A percentile compares a stretch with the other conserved stretches of the same genome.
phyloP scores from a whole-genome alignment of 30 jellyfish, hydroid and myxozoan genomes.

The Clytia hemisphaerica region DNA sequence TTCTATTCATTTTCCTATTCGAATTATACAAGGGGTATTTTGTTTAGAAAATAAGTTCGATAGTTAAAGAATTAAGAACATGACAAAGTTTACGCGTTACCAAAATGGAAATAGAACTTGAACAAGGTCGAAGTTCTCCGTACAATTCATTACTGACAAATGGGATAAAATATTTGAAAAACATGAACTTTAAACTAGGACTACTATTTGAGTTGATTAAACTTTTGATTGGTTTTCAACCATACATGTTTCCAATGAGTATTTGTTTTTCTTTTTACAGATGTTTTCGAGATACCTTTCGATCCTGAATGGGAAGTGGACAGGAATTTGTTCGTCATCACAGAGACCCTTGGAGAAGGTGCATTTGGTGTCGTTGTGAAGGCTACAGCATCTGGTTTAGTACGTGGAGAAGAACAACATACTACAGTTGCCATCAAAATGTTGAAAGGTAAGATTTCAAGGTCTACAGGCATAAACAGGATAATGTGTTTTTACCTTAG shows the following conservation, averaged over 20 bases:
- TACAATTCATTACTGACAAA: no score
- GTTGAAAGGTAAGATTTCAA: conserved; percentile 70
- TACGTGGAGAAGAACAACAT: conserved; percentile 27
- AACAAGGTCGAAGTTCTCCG: no score
- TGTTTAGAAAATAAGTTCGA: not conserved
- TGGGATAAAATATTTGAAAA: no score
- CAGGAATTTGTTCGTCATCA: conserved; percentile 42
- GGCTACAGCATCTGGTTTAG: conserved; percentile 76
- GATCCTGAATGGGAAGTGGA: conserved; percentile 92
- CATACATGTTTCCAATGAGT: not conserved
- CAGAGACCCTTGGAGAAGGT: conserved; percentile 94
- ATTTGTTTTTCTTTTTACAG: not conserved
- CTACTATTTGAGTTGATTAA: no score
- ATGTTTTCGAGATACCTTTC: conserved; percentile 27
- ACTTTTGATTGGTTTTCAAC: no score
- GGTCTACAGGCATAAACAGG: no score
- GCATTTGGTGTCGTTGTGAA: conserved; percentile 96
- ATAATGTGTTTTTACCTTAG: not conserved
- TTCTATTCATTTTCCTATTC: not conserved
- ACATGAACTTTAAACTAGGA: no score
- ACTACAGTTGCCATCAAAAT: conserved; percentile 90
- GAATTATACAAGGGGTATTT: not conserved
- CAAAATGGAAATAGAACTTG: no score
- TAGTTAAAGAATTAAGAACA: no score
- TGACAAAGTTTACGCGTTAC: no score